Evolutionary conservation across 2,888 invertebrate species (phyloP).

Genomic region (Odiellus spinosus): DNA sequence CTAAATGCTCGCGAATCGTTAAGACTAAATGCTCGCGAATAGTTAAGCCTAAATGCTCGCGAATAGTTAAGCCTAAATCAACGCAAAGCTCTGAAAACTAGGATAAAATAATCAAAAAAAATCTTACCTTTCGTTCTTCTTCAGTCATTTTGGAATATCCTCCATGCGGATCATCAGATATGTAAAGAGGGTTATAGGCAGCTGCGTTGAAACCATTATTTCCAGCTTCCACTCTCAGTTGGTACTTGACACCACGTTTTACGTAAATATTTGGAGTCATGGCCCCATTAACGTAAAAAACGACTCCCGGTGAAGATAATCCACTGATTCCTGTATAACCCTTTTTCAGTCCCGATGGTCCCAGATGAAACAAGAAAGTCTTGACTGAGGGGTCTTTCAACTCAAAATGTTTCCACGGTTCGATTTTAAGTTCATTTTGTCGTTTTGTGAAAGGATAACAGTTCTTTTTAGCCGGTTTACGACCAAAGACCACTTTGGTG

Average conservation of each 20-base stretch:
- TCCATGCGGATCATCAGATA: constrained; percentile 67
- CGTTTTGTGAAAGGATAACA: constrained; percentile 52
- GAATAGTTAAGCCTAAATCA: too few relatives aligned
- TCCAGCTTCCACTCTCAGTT: constrained; percentile 60
- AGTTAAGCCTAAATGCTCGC: too few relatives aligned
- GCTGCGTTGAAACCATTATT: constrained; percentile 59
- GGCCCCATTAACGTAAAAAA: constrained; percentile 86
- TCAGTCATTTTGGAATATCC: constrained; percentile 59
- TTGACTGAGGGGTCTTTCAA: constrained; percentile 45
- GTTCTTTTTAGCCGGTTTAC: constrained; percentile 42
- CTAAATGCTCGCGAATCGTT: too few relatives aligned
- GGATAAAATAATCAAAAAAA: neutral
- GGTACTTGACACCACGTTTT: constrained; percentile 66
- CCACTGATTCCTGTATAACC: constrained; percentile 48
- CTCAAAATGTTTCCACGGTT: constrained; percentile 37
- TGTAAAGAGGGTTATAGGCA: constrained; percentile 74
- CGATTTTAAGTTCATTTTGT: constrained; percentile 9
- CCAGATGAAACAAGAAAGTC: constrained; percentile 61
- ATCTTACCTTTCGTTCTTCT: constrained; percentile 46
- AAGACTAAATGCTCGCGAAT: too few relatives aligned
- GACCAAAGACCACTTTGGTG: constrained; percentile 46
- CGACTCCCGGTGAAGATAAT: constrained; percentile 39
- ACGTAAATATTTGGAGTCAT: constrained; percentile 74
- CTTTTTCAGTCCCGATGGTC: constrained; percentile 62
- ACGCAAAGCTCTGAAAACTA: too few relatives aligned